phyloP scores from a whole-genome alignment of 2,888 invertebrate genomes.

The Hypercompe scribonia region DNA sequence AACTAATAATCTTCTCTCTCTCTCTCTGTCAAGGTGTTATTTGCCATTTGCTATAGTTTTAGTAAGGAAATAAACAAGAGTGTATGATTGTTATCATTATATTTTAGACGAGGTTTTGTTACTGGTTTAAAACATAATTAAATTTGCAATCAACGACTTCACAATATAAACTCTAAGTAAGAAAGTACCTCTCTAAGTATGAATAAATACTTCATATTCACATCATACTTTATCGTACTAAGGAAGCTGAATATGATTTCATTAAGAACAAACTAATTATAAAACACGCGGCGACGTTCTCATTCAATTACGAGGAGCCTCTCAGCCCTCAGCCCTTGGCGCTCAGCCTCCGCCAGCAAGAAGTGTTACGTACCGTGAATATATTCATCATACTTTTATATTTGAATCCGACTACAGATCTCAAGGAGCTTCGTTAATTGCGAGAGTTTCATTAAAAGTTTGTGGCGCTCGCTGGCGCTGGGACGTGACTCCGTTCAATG shows the following conservation, averaged over 20 bases:
- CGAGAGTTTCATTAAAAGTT: conserved; percentile 15
- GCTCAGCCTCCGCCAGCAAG: not conserved
- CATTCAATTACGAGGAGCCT: not conserved
- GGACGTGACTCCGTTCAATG: not conserved
- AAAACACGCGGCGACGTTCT: not conserved
- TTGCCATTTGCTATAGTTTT: not conserved
- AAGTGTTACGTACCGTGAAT: conserved; percentile 5
- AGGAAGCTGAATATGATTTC: conserved; percentile 1
- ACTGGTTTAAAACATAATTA: not conserved
- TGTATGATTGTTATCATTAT: not conserved
- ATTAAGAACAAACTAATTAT: conserved; percentile 2
- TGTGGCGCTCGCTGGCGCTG: not conserved
- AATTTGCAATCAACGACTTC: not conserved
- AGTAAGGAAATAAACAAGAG: not conserved
- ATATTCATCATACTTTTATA: conserved; percentile 10
- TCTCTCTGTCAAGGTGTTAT: not conserved
- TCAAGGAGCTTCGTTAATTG: conserved; percentile 9
- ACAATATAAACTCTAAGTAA: not conserved
- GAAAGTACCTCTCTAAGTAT: not conserved
- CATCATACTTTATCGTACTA: not conserved
- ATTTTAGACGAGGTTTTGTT: not conserved
- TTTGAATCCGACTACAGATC: conserved; percentile 9
- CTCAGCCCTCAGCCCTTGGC: not conserved
- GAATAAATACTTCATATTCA: not conserved
- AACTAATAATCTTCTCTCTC: not conserved